Evolutionary conservation across 2,113 vertebrate genomes (phyloP).

Genomic region (Toxostoma redivivum): DNA sequence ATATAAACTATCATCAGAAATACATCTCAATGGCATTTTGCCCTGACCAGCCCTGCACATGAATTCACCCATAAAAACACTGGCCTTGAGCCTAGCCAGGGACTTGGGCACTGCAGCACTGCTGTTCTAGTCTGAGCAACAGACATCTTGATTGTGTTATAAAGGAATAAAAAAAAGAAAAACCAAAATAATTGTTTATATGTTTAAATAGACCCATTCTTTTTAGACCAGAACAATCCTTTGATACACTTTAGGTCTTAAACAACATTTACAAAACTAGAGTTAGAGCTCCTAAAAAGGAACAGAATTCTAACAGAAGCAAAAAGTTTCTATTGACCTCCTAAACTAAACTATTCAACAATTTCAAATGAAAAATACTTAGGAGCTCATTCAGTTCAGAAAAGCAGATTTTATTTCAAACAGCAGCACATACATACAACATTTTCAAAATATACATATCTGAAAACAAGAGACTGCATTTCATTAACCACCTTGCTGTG

Average conservation of each 20-base stretch:
- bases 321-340: not conserved
- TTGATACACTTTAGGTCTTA: not conserved
- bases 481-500: not conserved
- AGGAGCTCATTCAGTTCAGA: not conserved
- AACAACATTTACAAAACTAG: not conserved
- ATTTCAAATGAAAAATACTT: not conserved
- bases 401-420: slow-evolving; percentile 23
- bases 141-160: not conserved
- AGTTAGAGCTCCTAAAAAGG: not conserved
- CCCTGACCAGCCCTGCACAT: not conserved
- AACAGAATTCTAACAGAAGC: not conserved
- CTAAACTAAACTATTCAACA: not conserved
- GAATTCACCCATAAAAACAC: not conserved
- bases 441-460: slow-evolving; percentile 1
- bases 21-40: not conserved
- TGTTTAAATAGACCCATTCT: not conserved
- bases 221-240: not conserved
- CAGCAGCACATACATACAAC: not conserved
- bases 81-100: not conserved
- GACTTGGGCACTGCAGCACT: not conserved
- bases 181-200: not conserved
- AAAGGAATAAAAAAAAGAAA: not conserved
- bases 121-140: not conserved
- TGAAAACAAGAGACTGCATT: not conserved
- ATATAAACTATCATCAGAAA: not conserved